These are phyloP conservation scores for Cantharis flavilabris DNA, from an alignment of 2,888 invertebrate species.

Conservation along the genomic window DNA sequence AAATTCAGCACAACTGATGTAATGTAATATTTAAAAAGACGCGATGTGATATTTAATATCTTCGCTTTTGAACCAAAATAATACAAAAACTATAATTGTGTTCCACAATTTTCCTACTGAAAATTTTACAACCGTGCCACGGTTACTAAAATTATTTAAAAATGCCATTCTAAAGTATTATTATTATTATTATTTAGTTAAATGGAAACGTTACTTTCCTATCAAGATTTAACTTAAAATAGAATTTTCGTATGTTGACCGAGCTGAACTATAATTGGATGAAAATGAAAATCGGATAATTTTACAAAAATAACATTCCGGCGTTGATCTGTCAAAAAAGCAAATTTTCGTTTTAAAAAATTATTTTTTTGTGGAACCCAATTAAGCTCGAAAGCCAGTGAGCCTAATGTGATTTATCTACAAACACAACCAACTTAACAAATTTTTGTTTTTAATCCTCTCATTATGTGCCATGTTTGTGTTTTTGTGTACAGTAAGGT, in stretches of 20 bases:
- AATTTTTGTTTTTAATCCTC: background rate
- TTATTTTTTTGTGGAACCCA: background rate
- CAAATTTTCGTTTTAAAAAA: background rate
- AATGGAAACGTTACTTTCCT: background rate
- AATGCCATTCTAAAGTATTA: background rate
- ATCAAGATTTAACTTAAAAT: background rate
- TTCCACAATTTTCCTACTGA: background rate
- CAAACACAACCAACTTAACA: background rate
- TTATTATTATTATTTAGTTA: background rate
- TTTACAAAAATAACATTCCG: background rate
- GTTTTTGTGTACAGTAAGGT: background rate
- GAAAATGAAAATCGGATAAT: too few relatives aligned
- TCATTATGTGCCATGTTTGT: background rate
- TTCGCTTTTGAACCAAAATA: background rate
- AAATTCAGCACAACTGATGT: background rate
- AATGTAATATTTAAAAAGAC: background rate
- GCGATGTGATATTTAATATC: background rate
- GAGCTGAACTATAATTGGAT: background rate
- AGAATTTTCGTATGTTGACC: background rate
- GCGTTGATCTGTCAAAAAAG: background rate
- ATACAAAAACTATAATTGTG: background rate
- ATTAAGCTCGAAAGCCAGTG: background rate
- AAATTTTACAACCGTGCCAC: background rate
- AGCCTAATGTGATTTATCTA: background rate
- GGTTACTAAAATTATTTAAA: background rate